Conservation (phyloP, 2,113 vertebrate genomes). For the Myotis brandtii region DNA sequence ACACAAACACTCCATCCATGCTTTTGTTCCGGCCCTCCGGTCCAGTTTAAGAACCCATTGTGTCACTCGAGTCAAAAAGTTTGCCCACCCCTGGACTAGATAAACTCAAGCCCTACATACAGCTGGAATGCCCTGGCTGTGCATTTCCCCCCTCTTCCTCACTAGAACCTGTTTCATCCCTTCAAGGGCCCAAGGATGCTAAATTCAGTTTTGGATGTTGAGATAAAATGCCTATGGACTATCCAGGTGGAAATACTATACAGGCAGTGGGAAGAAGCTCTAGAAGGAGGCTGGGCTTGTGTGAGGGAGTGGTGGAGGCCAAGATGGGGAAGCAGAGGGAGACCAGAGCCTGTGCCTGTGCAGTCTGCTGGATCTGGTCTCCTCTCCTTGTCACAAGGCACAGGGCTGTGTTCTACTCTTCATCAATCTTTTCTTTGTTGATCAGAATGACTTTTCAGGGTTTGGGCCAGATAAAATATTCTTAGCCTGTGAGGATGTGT, state of each 20-base stretch:
- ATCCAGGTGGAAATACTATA: neutral
- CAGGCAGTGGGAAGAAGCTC: neutral
- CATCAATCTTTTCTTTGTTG: neutral
- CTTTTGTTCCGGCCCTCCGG: too few relatives aligned
- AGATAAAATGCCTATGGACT: neutral
- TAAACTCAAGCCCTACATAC: neutral
- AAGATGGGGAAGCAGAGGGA: fast-evolving
- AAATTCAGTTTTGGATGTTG: neutral
- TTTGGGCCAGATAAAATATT: neutral
- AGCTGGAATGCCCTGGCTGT: neutral
- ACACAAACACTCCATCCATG: too few relatives aligned
- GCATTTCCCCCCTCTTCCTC: neutral
- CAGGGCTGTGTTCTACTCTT: neutral
- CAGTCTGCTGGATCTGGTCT: neutral
- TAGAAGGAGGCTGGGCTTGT: neutral
- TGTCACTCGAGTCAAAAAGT: too few relatives aligned
- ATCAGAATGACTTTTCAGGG: neutral
- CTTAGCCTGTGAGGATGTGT: neutral
- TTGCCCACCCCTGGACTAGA: too few relatives aligned
- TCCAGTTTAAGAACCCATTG: too few relatives aligned
- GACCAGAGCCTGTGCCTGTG: neutral
- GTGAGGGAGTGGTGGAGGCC: neutral
- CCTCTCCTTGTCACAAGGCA: neutral
- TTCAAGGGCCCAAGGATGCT: neutral
- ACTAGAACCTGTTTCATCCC: neutral